Evolutionary conservation across 2,888 invertebrate genomes (phyloP), one percentile per base, ranked within the genome.

Genomic region (Scrobipalpa costella): DNA sequence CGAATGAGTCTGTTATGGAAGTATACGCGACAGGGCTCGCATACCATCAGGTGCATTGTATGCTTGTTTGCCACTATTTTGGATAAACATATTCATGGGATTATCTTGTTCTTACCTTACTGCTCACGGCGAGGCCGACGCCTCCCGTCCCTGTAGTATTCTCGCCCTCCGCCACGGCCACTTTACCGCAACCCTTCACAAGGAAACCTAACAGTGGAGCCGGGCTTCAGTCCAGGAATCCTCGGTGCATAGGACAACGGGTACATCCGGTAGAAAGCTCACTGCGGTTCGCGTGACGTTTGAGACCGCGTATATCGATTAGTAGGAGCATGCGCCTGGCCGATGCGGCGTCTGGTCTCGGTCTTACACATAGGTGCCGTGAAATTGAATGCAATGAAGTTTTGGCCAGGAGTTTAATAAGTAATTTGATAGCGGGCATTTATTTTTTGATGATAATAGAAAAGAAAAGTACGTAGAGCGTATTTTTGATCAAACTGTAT

Each of bases 51-150:
- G n/a, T n/a, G n/a, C n/a, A n/a, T n/a, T n/a, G n/a, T n/a, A n/a
- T n/a, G n/a, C n/a, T n/a, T n/a, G n/a, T n/a, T n/a, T n/a, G n/a
- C n/a, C n/a, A n/a, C n/a, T n/a, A n/a, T n/a, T n/a, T n/a, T n/a
- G n/a, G n/a, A n/a, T n/a, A n/a, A n/a, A n/a, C n/a, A n/a, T n/a
- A n/a, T n/a, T n/a, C n/a, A n/a, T n/a, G n/a, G n/a, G n/a, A n/a
- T n/a, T 17, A 50, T 19, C 11, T 17, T 1, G 3, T n/a, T 7
- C 19, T 67, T 77, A 88, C 90, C 88, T 91, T 91, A 79, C 88
- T 90, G 81, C 83, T 86, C 90, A 91, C 90, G 90, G 90, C 75
- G 89, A 91, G 90, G 89, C 90, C 85, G 78, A 84, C 86, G 88
- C 90, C 90, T 79, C 84, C 90, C 89, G 88, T 80, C 77, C 81